Conservation (phyloP, 2,888 invertebrate species). For the Quadroppia sp. region DNA sequence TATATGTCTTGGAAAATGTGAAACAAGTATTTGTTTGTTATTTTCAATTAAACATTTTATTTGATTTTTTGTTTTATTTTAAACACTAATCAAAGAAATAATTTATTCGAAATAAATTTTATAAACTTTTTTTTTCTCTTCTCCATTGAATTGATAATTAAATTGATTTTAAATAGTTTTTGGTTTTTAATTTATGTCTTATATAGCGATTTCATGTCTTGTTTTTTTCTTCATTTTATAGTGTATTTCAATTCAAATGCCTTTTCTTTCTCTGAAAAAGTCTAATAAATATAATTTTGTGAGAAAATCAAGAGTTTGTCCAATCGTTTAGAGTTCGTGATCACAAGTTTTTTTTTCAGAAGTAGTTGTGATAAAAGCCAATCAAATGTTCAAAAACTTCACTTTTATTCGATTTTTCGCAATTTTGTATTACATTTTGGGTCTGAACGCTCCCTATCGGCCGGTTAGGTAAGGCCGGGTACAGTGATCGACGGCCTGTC, state of each 20-base stretch:
- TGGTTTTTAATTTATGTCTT: no score
- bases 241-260: background rate
- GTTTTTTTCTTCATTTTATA: background rate
- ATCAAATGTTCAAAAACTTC: background rate
- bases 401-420: background rate
- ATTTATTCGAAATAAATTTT: no score
- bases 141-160: background rate
- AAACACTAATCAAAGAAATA: no score
- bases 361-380: slow-evolving; percentile 4
- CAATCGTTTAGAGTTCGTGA: slow-evolving; percentile 10
- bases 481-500: background rate
- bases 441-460: background rate
- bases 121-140: no score
- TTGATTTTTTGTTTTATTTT: background rate
- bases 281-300: slow-evolving; percentile 1
- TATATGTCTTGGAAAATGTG: background rate
- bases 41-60: background rate
- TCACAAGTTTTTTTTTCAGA: background rate
- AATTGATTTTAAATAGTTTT: background rate
- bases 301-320: background rate
- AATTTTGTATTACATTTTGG: background rate
- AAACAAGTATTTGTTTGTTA: slow-evolving; percentile 4
- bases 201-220: background rate
- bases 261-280: background rate
- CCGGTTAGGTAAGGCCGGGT: background rate